Evolutionary conservation across 30 jellyfish, hydroid and myxozoan species (phyloP).

Genomic region (Turritopsis dohrnii): DNA sequence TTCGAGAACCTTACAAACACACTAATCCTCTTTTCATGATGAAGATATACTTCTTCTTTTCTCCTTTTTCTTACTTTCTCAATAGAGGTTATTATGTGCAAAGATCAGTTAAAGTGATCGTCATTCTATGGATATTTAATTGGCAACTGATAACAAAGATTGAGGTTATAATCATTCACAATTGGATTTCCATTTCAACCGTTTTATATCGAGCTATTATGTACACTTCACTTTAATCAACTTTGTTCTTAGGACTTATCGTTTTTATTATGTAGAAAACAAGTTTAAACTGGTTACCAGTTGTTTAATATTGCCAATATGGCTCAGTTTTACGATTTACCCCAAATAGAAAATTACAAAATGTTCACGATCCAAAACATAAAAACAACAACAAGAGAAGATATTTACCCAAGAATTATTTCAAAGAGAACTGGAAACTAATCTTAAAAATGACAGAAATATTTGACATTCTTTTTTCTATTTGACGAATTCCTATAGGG

Average conservation of each 20-base stretch:
- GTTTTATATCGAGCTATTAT: too few relatives aligned
- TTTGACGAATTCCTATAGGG: background rate
- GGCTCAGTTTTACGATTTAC: too few relatives aligned
- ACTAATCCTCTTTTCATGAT: background rate
- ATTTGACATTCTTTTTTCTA: background rate
- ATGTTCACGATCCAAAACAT: background rate
- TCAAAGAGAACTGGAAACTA: background rate
- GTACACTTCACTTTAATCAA: too few relatives aligned
- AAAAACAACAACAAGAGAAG: background rate
- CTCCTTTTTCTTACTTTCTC: background rate
- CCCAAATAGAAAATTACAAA: background rate
- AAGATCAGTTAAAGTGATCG: background rate
- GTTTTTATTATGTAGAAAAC: too few relatives aligned
- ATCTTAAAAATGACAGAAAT: background rate
- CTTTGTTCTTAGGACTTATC: too few relatives aligned
- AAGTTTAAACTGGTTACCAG: too few relatives aligned
- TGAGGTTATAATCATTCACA: background rate
- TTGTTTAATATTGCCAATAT: too few relatives aligned
- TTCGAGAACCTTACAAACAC: background rate
- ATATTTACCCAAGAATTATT: background rate
- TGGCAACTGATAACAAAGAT: background rate
- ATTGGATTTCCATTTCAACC: background rate
- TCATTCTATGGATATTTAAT: background rate
- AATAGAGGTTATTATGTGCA: background rate
- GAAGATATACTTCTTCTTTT: background rate